phyloP scores from a whole-genome alignment of 2,113 vertebrate species.

The Dromiciops gliroides region DNA sequence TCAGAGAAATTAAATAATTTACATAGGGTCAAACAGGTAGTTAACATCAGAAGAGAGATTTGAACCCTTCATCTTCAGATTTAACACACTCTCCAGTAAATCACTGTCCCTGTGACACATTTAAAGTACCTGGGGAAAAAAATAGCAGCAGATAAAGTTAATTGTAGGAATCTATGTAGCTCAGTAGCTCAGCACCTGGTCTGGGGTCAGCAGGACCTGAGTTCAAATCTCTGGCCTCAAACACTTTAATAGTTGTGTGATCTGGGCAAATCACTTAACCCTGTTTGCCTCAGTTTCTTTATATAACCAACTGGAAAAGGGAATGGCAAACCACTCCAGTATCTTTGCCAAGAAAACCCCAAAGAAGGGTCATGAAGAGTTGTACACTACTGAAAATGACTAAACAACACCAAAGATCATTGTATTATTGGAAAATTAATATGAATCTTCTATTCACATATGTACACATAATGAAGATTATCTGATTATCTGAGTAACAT shows the following conservation, averaged over 20 bases:
- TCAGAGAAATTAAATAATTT: background rate
- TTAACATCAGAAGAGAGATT: background rate
- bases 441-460: background rate
- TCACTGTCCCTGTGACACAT: background rate
- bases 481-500: background rate
- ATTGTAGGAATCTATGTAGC: background rate
- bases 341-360: background rate
- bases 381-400: background rate
- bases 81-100: background rate
- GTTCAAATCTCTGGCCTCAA: background rate
- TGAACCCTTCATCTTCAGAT: background rate
- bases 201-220: background rate
- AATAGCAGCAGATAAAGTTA: background rate
- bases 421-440: background rate
- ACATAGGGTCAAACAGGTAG: background rate
- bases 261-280: background rate
- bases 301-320: background rate
- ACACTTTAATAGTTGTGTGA: background rate
- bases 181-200: no score
- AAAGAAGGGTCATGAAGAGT: background rate
- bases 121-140: background rate
- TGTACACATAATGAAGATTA: background rate
- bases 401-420: background rate
- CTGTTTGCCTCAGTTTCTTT: background rate
- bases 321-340: no score